These are phyloP conservation scores for Cyrtonyx montezumae DNA, from an alignment of 2,113 vertebrate genomes.

Conservation along the genomic window DNA sequence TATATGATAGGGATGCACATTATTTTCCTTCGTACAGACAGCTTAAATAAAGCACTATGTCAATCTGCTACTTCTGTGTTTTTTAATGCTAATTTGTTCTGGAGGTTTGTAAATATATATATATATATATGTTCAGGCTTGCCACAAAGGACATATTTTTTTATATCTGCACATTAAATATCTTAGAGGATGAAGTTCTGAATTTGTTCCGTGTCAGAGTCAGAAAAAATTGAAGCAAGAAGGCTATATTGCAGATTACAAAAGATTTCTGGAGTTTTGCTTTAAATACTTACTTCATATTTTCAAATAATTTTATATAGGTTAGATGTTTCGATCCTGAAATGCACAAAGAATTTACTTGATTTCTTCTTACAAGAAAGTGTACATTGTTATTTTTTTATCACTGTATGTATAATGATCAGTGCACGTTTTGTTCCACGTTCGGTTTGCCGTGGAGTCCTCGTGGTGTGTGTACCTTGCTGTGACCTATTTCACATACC, in stretches of 20 bases:
- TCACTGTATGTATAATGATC: slow-evolving; percentile 58
- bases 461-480: slow-evolving; percentile 47
- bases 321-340: slow-evolving; percentile 61
- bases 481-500: slow-evolving; percentile 61
- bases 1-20: slow-evolving; percentile 95
- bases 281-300: slow-evolving; percentile 65
- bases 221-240: slow-evolving; percentile 32
- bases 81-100: slow-evolving; percentile 77
- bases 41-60: slow-evolving; percentile 99
- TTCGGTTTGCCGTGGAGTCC: slow-evolving; percentile 58
- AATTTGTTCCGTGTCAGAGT: slow-evolving; percentile 28
- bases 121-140: slow-evolving; percentile 62
- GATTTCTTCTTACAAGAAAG: slow-evolving; percentile 70
- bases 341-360: slow-evolving; percentile 67
- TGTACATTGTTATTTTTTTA: slow-evolving; percentile 69
- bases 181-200: slow-evolving; percentile 52
- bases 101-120: slow-evolving; percentile 70
- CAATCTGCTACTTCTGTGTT: slow-evolving; percentile 85
- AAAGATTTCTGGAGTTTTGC: slow-evolving; percentile 47
- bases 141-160: slow-evolving; percentile 58
- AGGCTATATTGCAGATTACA: slow-evolving; percentile 54
- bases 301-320: slow-evolving; percentile 66
- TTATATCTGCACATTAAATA: slow-evolving; percentile 65
- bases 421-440: slow-evolving; percentile 54
- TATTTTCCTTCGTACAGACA: slow-evolving; percentile 96